A percentile compares a stretch with the other conserved stretches of the same genome.
These are phyloP conservation scores for Caradrina clavipalpis DNA, from an alignment of 2,888 invertebrate species.

Conservation along the genomic window DNA sequence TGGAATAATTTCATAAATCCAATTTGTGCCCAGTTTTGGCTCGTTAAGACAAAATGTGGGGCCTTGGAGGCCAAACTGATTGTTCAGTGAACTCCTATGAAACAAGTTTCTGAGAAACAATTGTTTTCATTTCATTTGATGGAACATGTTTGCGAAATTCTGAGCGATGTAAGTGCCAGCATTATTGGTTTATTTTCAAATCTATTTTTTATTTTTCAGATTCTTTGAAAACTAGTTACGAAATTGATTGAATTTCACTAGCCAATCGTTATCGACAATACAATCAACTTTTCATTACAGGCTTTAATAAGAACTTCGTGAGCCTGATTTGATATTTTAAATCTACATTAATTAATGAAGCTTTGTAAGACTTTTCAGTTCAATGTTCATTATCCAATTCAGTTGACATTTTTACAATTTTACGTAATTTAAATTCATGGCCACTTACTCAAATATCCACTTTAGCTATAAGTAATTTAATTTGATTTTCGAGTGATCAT, in stretches of 20 bases:
- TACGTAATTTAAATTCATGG: not conserved
- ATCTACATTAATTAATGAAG: not conserved
- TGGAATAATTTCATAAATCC: slow-evolving; percentile 63
- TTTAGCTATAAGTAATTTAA: not conserved
- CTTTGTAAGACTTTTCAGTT: not conserved
- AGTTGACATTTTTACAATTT: not conserved
- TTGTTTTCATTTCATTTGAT: slow-evolving; percentile 50
- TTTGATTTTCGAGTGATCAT: not conserved
- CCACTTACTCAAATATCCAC: not conserved
- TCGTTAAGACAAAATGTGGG: slow-evolving; percentile 57
- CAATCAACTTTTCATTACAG: not conserved
- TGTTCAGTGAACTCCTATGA: slow-evolving; percentile 48
- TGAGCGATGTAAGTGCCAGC: slow-evolving; percentile 2
- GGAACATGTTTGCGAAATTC: slow-evolving; percentile 44
- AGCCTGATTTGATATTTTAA: not conserved
- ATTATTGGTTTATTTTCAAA: slow-evolving; percentile 16
- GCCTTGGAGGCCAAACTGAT: slow-evolving; percentile 45
- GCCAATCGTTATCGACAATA: not conserved
- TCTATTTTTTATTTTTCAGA: not conserved
- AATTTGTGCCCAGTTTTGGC: slow-evolving; percentile 57
- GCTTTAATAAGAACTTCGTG: not conserved
- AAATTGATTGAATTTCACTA: not conserved
- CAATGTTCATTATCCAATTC: not conserved
- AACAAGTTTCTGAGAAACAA: slow-evolving; percentile 51
- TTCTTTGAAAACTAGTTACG: slow-evolving; percentile 37